Evolutionary conservation across 2,888 invertebrate genomes (phyloP).

Genomic region (Syrphus vitripennis): DNA sequence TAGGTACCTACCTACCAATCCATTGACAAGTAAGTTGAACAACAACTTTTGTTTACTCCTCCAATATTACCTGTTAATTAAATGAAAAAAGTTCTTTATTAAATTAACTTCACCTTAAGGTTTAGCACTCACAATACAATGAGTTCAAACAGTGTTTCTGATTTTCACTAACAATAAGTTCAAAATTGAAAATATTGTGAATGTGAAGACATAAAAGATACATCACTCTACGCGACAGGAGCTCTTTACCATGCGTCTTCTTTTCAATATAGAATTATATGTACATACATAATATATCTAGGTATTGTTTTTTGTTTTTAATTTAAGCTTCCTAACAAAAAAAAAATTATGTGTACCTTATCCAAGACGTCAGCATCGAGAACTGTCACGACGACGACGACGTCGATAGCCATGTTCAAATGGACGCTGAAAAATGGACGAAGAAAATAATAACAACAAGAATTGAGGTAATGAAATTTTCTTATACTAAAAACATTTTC

Average conservation of each 20-base stretch:
- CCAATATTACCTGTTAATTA: no score
- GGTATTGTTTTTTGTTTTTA: neutral
- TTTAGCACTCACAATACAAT: neutral
- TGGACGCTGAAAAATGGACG: conserved; percentile 2
- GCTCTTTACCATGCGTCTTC: neutral
- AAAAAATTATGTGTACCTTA: conserved; percentile 13
- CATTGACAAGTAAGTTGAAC: no score
- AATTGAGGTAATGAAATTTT: conserved; percentile 51
- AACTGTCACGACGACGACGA: neutral
- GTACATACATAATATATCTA: neutral
- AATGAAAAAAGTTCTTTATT: no score
- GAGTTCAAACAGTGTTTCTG: neutral
- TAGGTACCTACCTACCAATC: no score
- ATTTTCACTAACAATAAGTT: neutral
- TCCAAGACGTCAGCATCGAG: conserved; percentile 8
- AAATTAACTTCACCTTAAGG: no score
- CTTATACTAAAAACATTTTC: conserved; percentile 25
- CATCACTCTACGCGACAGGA: neutral
- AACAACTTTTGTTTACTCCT: no score
- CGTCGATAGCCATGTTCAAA: neutral
- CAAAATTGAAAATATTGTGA: neutral
- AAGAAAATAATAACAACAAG: neutral
- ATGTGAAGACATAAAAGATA: neutral
- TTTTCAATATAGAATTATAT: no score
- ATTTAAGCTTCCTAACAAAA: conserved; percentile 2